Base-by-base conservation (phyloP, 2,888 invertebrate species). In the Serrognathus titanus region DNA sequence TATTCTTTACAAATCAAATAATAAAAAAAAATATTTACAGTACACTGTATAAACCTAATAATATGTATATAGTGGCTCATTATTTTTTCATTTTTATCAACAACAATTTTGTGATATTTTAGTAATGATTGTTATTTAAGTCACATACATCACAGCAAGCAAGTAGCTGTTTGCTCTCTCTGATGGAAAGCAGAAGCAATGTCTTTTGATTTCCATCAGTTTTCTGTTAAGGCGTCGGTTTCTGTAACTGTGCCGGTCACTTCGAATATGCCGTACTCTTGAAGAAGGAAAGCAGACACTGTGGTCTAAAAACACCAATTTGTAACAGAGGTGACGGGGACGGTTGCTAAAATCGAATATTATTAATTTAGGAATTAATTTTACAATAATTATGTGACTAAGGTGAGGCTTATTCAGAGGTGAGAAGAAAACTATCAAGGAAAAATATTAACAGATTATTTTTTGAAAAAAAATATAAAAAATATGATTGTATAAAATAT, bases 61-160 rank as follows among this genome's bases (percentile, higher is more conserved):
- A 47, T 65, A 69, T 73, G 73, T 73, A 75, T 73, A 73, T 73
- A 72, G 77, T 78, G 78, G 78, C 77, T 78, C 77, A 77, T 77
- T 78, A 75, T 77, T 77, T 78, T 79, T 78, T 79, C 75, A 78
- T 78, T 79, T 31, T 79, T 77, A 78, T 79, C 77, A 76, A 77
- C 77, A 78, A 78, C 77, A 78, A 79, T 80, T 80, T 80, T 81
- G 80, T 81, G 80, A 81, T 81, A 80, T 80, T 80, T 80, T 80
- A 80, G 78, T 79, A 79, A 79, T 78, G 78, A 77, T 79, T 79
- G 79, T 80, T 80, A 79, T 79, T 79, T 80, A 79, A 80, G 79
- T 79, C 78, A 79, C 79, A 31, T 31, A 31, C 24, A 79, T 78
- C 79, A 79, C 74, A 73, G 74, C 74, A 72, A 73, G 74, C 74